Base-by-base conservation (phyloP, 2,888 invertebrate species). In the Erebia palarica region DNA sequence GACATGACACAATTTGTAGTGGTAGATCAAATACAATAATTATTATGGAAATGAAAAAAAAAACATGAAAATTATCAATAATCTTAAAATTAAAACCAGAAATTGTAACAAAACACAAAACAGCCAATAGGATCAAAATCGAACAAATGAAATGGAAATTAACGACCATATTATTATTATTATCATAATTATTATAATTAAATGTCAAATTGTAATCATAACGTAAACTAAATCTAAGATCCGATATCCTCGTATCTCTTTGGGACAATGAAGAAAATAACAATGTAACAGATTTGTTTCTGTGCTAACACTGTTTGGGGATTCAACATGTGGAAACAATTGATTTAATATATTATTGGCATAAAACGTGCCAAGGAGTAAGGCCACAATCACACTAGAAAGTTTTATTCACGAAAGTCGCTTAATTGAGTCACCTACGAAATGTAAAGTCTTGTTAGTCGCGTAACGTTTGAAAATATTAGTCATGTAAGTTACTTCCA, bases 241-340 rank as follows among this genome's bases (percentile, higher is more conserved):
- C 85, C 84, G 85, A 88, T 85, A 81, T 83, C 86, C 80, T 83
- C 82, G 81, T 78, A 82, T 85, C 80, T 92, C 91, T 92, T 92
- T 92, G 92, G 91, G 87, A 88, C 86, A 85, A 86, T 80, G 83
- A 83, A 84, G 85, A 83, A 84, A 53, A 69, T 84, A 82, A 81
- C 81, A 82, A 81, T 79, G 78, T 7, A 86, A 86, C 14, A 49
- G 36, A 51, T 36, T 49, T 53, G 53, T 36, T 13, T 36, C 36
- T 36, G 36, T 51, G 49, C 18, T 11, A 61, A 5, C 51, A 49
- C 51, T 64, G 16, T 51, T 21, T 27, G 51, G 64, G 60, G 60
- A 14, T 8, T n/a, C 10, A 21, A 59, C 59, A 21, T 36, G 53
- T 53, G 8, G 53, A 53, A 53, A 9, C 53, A 16, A 47, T 44